Evolutionary conservation across 2,888 invertebrate species (phyloP), one percentile per base, ranked within the genome.

Genomic region (Exocentrus adspersus): DNA sequence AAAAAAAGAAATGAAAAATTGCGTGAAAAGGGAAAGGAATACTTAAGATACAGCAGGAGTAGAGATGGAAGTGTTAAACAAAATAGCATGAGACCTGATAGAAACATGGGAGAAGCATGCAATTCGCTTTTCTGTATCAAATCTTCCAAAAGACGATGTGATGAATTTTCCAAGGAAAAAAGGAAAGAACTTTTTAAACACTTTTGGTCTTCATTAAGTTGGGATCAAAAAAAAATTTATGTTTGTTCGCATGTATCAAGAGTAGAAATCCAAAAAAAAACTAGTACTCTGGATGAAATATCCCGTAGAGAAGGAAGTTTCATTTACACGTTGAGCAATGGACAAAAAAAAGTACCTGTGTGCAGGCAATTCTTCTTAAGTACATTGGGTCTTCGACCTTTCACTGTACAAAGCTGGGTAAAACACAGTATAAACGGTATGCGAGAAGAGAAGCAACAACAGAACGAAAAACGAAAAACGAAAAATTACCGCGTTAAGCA

Each of bases 41-140:
- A 63, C 50, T 62, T 42, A 28, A 60, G 63, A 32, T 63, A 62
- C 51, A 62, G 52, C 19, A 51, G 53, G 43, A n/a, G n/a, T n/a
- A n/a, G n/a, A n/a, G n/a, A n/a, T n/a, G n/a, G n/a, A 62, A 64
- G 14, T 10, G 54, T 64, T 43, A 62, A 60, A 64, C 64, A 62
- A 61, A 42, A 62, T 63, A 61, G 32, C 51, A 48, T 64, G 43
- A 64, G 56, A 62, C 32, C 64, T 30, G 64, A 62, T 54, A 64
- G 61, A 20, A 64, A 64, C 17, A 62, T 53, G 64, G 48, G 64
- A 42, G 42, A 62, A 37, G 32, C 53, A 62, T 64, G 60, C 52
- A 42, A 24, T 53, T 64, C 64, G 46, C 42, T 6, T 62, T 53
- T 64, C 16, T 64, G 64, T 46, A 62, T 30, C 32, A 51, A 51